phyloP scores from a whole-genome alignment of 2,888 invertebrate species.

The Perizoma flavofasciatum region DNA sequence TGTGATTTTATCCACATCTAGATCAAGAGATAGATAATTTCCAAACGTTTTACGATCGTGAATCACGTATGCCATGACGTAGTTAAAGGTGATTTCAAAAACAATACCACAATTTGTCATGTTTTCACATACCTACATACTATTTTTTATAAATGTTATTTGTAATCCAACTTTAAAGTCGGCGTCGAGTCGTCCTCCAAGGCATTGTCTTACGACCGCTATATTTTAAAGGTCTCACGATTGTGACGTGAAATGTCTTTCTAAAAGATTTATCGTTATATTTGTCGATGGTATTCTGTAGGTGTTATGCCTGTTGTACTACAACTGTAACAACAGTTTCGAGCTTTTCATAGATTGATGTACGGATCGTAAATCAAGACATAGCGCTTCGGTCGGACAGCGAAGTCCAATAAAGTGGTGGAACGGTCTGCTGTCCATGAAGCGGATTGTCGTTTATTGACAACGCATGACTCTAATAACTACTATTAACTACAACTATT shows the following conservation, averaged over 20 bases:
- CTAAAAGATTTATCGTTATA: slow-evolving; percentile 16
- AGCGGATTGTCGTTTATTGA: slow-evolving; percentile 24
- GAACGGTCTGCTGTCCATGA: slow-evolving; percentile 29
- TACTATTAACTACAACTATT: too few relatives aligned
- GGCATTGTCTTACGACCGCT: not conserved
- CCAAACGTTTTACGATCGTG: not conserved
- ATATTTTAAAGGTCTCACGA: slow-evolving; percentile 6
- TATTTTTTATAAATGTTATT: too few relatives aligned
- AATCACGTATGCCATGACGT: too few relatives aligned
- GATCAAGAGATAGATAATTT: slow-evolving; percentile 1
- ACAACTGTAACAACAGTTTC: slow-evolving; percentile 26
- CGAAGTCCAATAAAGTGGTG: slow-evolving; percentile 27
- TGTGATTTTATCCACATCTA: slow-evolving; percentile 10
- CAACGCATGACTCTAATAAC: slow-evolving; percentile 17
- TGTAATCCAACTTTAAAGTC: too few relatives aligned
- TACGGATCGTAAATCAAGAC: slow-evolving; percentile 28
- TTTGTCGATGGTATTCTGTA: slow-evolving; percentile 12
- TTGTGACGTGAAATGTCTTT: slow-evolving; percentile 10
- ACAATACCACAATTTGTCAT: too few relatives aligned
- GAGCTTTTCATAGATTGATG: slow-evolving; percentile 27
- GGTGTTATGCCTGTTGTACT: slow-evolving; percentile 17
- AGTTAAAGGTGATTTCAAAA: too few relatives aligned
- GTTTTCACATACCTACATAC: too few relatives aligned
- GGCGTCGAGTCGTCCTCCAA: too few relatives aligned
- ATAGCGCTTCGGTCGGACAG: slow-evolving; percentile 26